These are phyloP conservation scores for Sesia apiformis DNA, from an alignment of 2,888 invertebrate species.

Conservation along the genomic window DNA sequence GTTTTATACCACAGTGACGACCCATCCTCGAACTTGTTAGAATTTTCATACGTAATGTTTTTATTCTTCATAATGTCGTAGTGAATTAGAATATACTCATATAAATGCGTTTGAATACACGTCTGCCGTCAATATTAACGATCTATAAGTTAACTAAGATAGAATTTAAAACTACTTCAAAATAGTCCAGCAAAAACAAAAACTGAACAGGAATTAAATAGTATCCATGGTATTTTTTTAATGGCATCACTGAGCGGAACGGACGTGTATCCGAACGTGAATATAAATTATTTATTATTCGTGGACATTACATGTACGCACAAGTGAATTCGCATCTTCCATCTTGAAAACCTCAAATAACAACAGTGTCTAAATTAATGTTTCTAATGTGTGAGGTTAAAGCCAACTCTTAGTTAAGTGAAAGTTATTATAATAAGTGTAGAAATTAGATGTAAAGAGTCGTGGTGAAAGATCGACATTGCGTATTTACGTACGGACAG, in stretches of 20 bases:
- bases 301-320: slow-evolving; percentile 14
- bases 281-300: neutral
- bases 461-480: slow-evolving; percentile 42
- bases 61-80: slow-evolving; percentile 39
- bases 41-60: slow-evolving; percentile 53
- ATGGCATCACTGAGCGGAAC: too few species aligned
- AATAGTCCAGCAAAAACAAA: too few species aligned
- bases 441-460: slow-evolving; percentile 44
- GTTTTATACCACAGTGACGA: slow-evolving; percentile 7
- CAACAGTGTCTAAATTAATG: slow-evolving; percentile 23
- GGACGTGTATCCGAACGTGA: neutral
- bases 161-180: too few species aligned
- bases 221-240: too few species aligned
- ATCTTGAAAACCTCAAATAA: slow-evolving; percentile 25
- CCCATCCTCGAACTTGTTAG: slow-evolving; percentile 27
- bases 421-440: slow-evolving; percentile 62
- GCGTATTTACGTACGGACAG: slow-evolving; percentile 34
- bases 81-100: slow-evolving; percentile 10
- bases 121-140: neutral
- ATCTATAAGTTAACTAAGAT: too few species aligned
- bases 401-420: slow-evolving; percentile 66
- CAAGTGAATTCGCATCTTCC: slow-evolving; percentile 42
- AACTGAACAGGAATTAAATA: too few species aligned
- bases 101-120: neutral
- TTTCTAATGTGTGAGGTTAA: slow-evolving; percentile 41